A percentile compares a stretch with the other conserved stretches of the same genome.
Evolutionary conservation across 2,888 invertebrate genomes (phyloP).

Genomic region (Chrysolina oricalcia): DNA sequence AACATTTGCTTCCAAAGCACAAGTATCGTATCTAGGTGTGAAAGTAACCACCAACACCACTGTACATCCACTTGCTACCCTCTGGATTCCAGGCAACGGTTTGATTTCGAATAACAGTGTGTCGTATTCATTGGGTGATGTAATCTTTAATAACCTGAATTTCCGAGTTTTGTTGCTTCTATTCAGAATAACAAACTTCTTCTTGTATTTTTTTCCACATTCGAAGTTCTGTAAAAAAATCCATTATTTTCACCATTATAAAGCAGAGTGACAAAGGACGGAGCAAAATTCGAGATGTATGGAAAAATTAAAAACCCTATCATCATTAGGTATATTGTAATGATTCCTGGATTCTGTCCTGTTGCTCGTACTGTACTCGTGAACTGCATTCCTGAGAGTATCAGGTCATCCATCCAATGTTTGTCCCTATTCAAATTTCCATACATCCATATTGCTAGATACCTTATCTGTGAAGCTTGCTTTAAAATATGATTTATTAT

Average conservation of each 20-base stretch:
- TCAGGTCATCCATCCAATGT: too few species aligned
- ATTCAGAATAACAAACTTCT: slow-evolving; percentile 48
- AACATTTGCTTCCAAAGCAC: slow-evolving; percentile 45
- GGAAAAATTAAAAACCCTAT: too few species aligned
- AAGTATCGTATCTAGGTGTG: slow-evolving; percentile 43
- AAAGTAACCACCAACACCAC: slow-evolving; percentile 47
- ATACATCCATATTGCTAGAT: too few species aligned
- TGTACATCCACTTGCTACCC: slow-evolving; percentile 50
- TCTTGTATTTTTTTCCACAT: slow-evolving; percentile 49
- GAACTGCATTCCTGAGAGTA: too few species aligned
- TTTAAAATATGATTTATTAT: too few species aligned
- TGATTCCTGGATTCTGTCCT: too few species aligned
- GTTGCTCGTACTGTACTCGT: too few species aligned
- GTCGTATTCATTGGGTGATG: slow-evolving; percentile 51
- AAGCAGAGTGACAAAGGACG: not conserved
- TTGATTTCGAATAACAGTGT: slow-evolving; percentile 49
- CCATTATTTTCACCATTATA: not conserved
- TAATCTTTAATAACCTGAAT: slow-evolving; percentile 47
- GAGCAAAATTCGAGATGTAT: not conserved
- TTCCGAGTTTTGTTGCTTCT: slow-evolving; percentile 46
- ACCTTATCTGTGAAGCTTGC: too few species aligned
- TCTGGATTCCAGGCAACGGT: slow-evolving; percentile 51
- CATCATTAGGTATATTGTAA: too few species aligned
- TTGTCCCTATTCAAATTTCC: too few species aligned
- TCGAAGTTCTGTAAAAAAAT: slow-evolving; percentile 50